phyloP scores from a whole-genome alignment of 2,797 vertebrate genomes.

The Xyrichtys novacula region DNA sequence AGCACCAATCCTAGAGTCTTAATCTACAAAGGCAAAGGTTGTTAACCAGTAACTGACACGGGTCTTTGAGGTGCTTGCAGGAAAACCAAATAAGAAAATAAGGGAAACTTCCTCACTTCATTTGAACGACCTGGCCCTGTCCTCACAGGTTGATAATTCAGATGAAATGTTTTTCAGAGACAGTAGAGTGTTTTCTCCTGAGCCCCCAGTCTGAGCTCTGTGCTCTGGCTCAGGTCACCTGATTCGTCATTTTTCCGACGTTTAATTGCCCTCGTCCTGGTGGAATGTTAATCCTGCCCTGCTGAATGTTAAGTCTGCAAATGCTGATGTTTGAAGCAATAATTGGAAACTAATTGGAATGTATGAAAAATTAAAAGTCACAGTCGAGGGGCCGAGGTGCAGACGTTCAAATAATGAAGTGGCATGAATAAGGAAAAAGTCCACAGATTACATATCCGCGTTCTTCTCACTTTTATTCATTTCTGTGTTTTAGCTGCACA shows the following conservation, averaged over 20 bases:
- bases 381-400: not conserved
- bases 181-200: not conserved
- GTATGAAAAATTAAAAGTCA: conserved; percentile 22
- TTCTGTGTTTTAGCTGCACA: too few relatives aligned
- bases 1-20: too few relatives aligned
- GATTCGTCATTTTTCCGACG: conserved; percentile 12
- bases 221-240: conserved; percentile 14
- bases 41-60: too few relatives aligned
- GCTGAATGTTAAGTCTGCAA: conserved; percentile 26
- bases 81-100: too few relatives aligned
- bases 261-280: conserved; percentile 24
- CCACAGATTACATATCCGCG: too few relatives aligned
- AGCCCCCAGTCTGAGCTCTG: not conserved
- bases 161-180: too few relatives aligned
- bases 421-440: not conserved
- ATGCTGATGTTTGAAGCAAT: conserved; percentile 28
- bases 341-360: conserved; percentile 40
- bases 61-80: too few relatives aligned
- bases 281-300: conserved; percentile 46
- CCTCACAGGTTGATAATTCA: too few relatives aligned
- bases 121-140: too few relatives aligned
- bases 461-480: too few relatives aligned
- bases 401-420: not conserved
- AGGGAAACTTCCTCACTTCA: too few relatives aligned
- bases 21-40: too few relatives aligned